Evolutionary conservation across 1,140 invertebrate species (phyloP), one percentile per base, ranked within the genome.

Genomic region (Papilio machaon): DNA sequence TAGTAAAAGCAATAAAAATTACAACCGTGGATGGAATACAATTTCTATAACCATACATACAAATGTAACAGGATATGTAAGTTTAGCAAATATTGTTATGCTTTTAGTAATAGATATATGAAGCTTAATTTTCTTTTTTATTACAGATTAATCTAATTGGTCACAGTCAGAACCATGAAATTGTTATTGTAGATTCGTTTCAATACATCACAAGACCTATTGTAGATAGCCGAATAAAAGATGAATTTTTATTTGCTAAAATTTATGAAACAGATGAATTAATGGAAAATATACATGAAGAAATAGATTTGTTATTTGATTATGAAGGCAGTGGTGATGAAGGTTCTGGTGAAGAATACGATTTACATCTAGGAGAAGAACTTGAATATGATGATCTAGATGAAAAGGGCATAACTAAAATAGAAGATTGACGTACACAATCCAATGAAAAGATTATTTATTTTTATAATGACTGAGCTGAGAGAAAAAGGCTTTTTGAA

Each of bases 121-220:
- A 30, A 30, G 23, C 2, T 30, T 30, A 30, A 30, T 30, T 30
- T 43, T 43, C 38, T 30, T 46, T 49, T 78, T 5, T 79, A 67
- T 79, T 79, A 43, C 11, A 79, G 77, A 79, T 79, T 7, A 79
- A 79, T 46, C 9, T 79, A 15, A 67, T 79, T 30, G 80, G 83
- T 47, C 52, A 74, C 10, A 82, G 81, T 17, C 38, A 76, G 2
- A 38, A 70, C 30, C 82, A 38, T 60, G 82, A 84, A 84, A 85
- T 70, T 64, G 70, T 81, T 78, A 47, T 88, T 75, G 58, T 87
- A 15, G 85, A 86, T 64, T 84, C 87, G 15, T 81, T 85, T 43
- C n/a, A 60, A 47, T 79, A 79, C 10, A 30, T 79, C 9, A 67
- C 77, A 23, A 47, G 4, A 2, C 35, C 38, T n/a, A 7, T 43